phyloP scores from a whole-genome alignment of 2,888 invertebrate genomes.

The Epinotia ramella region DNA sequence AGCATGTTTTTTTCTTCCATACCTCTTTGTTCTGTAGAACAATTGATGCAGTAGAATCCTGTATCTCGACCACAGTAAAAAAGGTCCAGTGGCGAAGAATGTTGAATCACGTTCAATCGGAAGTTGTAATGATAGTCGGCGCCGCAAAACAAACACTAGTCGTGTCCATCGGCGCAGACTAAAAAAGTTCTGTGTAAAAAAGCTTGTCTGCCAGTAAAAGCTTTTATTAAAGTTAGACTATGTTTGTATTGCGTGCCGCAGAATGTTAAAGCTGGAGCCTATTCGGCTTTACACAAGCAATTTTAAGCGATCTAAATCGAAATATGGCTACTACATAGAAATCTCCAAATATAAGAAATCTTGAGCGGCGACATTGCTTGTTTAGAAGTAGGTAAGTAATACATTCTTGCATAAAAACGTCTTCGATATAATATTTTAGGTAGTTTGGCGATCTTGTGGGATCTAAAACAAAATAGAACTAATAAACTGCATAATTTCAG shows the following conservation, averaged over 20 bases:
- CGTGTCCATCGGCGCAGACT: neutral
- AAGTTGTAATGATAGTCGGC: neutral
- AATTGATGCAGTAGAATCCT: neutral
- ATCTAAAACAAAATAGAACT: too few species aligned
- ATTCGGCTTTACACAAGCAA: neutral
- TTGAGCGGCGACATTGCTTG: too few species aligned
- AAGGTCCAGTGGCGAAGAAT: too few species aligned
- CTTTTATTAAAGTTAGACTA: slow-evolving; percentile 37
- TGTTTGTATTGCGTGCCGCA: slow-evolving; percentile 26
- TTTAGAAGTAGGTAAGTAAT: too few species aligned
- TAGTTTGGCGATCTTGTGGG: too few species aligned
- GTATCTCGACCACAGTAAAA: too few species aligned
- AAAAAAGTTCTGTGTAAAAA: slow-evolving; percentile 34
- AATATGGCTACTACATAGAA: neutral
- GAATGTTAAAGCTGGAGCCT: neutral
- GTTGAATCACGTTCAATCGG: neutral
- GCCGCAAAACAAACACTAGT: slow-evolving; percentile 19
- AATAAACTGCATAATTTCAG: too few species aligned
- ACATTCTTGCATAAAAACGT: too few species aligned
- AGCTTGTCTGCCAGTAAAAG: slow-evolving; percentile 31
- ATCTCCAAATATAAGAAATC: neutral
- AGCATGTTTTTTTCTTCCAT: too few species aligned
- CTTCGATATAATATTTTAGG: too few species aligned
- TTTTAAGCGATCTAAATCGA: neutral
- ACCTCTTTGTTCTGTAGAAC: too few species aligned